phyloP scores from a whole-genome alignment of 2,888 invertebrate genomes.

The Agrochola macilenta region DNA sequence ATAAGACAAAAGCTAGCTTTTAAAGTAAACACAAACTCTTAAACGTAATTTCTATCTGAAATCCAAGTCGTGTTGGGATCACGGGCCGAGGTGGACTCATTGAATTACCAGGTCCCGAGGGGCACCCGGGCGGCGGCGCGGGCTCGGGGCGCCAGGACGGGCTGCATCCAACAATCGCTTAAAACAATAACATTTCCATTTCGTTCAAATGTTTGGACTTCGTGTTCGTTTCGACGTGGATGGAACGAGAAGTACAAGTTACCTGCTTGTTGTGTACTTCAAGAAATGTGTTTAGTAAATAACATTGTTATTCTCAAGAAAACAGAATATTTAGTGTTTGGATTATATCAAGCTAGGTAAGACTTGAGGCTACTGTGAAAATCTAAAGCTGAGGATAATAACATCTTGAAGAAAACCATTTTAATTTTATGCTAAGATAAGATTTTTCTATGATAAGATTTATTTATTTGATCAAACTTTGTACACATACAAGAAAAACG shows the following conservation, averaged over 20 bases:
- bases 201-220: slow-evolving; percentile 51
- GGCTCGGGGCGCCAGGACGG: neutral
- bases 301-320: slow-evolving; percentile 8
- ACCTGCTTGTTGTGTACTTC: slow-evolving; percentile 13
- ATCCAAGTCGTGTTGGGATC: slow-evolving; percentile 62
- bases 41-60: slow-evolving; percentile 51
- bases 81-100: slow-evolving; percentile 60
- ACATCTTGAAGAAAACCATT: neutral
- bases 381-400: neutral
- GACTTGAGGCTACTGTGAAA: neutral
- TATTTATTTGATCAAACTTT: neutral
- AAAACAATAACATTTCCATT: slow-evolving; percentile 66
- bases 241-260: slow-evolving; percentile 26
- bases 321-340: slow-evolving; percentile 1
- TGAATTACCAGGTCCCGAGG: slow-evolving; percentile 61
- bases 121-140: neutral
- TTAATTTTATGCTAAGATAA: neutral
- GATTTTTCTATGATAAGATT: no score
- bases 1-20: slow-evolving; percentile 22
- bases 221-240: slow-evolving; percentile 39
- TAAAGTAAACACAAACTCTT: slow-evolving; percentile 28
- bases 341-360: neutral
- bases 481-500: neutral
- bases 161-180: slow-evolving; percentile 53
- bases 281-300: slow-evolving; percentile 24